phyloP scores from a whole-genome alignment of 1,140 invertebrate genomes.

The Musca domestica region DNA sequence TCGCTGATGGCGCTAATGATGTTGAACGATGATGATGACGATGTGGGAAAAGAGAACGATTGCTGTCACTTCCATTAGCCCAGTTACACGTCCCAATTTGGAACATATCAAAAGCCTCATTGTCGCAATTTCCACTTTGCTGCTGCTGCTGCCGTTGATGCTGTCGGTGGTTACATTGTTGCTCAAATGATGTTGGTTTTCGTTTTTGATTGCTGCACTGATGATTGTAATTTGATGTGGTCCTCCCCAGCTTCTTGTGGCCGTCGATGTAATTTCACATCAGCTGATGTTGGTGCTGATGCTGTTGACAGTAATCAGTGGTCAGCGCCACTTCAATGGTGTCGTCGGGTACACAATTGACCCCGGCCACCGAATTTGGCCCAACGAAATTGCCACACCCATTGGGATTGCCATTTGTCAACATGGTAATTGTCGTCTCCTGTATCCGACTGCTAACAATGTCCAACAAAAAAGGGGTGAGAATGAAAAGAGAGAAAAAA shows the following conservation, averaged over 20 bases:
- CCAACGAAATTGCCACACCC: background rate
- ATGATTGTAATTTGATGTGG: too few relatives aligned
- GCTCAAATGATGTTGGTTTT: background rate
- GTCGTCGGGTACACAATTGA: background rate
- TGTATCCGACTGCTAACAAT: conserved; percentile 40
- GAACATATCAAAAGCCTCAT: too few relatives aligned
- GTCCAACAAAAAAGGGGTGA: background rate
- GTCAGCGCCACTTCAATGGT: conserved; percentile 10
- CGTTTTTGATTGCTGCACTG: too few relatives aligned
- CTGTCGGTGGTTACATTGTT: background rate
- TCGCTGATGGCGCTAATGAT: background rate
- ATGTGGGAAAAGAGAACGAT: background rate
- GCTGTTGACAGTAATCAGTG: conserved; percentile 12
- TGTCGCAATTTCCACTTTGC: background rate
- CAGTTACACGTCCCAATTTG: background rate
- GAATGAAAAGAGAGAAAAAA: background rate
- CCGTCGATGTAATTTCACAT: background rate
- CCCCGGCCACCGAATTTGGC: background rate
- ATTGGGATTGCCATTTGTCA: conserved; percentile 37
- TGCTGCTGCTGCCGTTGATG: conserved; percentile 3
- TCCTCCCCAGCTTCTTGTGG: too few relatives aligned
- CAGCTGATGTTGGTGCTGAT: conserved; percentile 11
- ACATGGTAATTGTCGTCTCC: conserved; percentile 43
- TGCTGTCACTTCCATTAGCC: background rate
- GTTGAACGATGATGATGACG: background rate